Evolutionary conservation across 2,113 vertebrate genomes (phyloP), one percentile per base, ranked within the genome.

Genomic region (Scomber scombrus): DNA sequence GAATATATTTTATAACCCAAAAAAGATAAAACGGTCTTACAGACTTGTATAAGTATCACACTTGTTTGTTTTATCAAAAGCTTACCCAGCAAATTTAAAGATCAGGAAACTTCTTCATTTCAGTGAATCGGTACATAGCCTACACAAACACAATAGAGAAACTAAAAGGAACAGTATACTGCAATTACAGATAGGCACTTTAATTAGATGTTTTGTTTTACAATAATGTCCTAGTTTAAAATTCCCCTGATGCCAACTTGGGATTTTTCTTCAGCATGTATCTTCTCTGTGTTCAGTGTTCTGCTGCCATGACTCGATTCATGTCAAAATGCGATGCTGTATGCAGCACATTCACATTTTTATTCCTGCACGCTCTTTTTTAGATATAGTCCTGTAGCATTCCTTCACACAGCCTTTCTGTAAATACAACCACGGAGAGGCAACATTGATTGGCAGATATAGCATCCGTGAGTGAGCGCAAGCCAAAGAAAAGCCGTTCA

Each of bases 121-220:
- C 23, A 61, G 21, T 19, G 50, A 80, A 63, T 61, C 18, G 45
- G 46, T 50, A 61, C 6, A 62, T n/a, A 26, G 23, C 23, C 23
- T 26, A 58, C 31, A 76, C 45, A 51, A 31, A 71, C 19, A 71
- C 40, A 80, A 56, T 2, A 51, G 54, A 60, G 13, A 69, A 46
- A 49, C 29, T n/a, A 82, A 70, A n/a, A 72, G 31, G 16, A 84
- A 64, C 29, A 45, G 13, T 23, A 26, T 12, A 18, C 57, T 61
- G 23, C 62, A 66, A 84, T 76, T 69, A 81, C 34, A 80, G 43
- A 74, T 16, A 54, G 15, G 2, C 7, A 5, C 47, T 81, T 86
- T 77, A 81, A 85, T 89, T 78, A 82, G 66, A 83, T 31, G 13
- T 71, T 71, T 84, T 68, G n/a, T 73, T 88, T 71, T 40, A 40